Evolutionary conservation across 2,113 vertebrate species (phyloP), one percentile per base, ranked within the genome.

Genomic region (Bubalus kerabau): DNA sequence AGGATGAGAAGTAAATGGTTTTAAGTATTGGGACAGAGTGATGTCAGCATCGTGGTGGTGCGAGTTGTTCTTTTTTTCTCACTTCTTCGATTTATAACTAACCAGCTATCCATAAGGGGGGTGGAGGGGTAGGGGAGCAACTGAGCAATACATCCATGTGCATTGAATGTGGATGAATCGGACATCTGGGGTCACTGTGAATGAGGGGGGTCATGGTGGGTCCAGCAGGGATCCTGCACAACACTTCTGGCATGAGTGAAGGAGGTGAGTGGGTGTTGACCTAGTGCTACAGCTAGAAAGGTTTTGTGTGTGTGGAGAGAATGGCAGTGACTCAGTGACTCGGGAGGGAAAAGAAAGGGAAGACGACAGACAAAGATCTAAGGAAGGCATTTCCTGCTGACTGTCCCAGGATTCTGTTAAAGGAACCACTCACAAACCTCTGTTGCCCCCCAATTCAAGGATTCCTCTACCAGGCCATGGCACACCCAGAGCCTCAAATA

Each of bases 371-470:
- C 30, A 32, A 43, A 54, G 21, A 62, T 43, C 26, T n/a, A 85
- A 78, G n/a, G 40, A 46, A 90, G 26, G 28, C 7, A 40, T 54
- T 54, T 62, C n/a, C 15, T 62, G 43, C 19, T 43, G 19, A n/a
- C 80, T 28, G 7, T 15, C 26, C 43, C 32, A 5, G 46, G n/a
- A 76, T 62, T 85, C 28, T 76, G 26, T 21, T 56, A 54, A 21
- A 28, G 76, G 10, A 8, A 78, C n/a, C 11, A 43, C 48, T 36
- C 93, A 15, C 5, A 40, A 16, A 7, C 14, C 30, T 80, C 36
- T 43, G 12, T 5, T 4, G 30, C 16, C 11, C 3, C 0, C 62
- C 19, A 5, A 1, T 24, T 26, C 26, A 59, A 54, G 26, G 19
- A 60, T 26, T 67, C 78, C 26, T 71, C 52, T 24, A 50, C 8